A percentile compares a stretch with the other conserved stretches of the same genome.
Conservation (phyloP, 1,140 invertebrate genomes). For the Vanessa atalanta region DNA sequence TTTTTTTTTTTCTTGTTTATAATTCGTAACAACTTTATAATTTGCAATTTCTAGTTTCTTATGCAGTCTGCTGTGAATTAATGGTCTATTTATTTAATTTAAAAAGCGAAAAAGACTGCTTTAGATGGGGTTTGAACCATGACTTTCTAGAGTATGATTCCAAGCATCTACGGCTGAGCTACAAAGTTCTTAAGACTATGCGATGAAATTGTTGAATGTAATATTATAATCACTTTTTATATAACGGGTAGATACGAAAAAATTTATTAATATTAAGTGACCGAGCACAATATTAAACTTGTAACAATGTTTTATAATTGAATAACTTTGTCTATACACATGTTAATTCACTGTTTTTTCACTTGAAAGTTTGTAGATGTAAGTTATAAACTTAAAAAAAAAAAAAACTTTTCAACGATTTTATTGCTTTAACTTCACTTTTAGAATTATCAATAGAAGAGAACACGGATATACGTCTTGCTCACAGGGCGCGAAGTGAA, state of each 20-base stretch:
- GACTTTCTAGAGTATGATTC: constrained; percentile 1
- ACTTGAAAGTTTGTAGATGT: constrained; percentile 5
- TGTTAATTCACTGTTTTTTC: constrained; percentile 4
- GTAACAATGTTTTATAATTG: constrained; percentile 2
- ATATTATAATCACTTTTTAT: constrained; percentile 6
- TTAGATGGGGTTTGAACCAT: constrained; percentile 8
- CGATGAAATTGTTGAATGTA: background rate
- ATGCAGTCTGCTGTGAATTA: constrained; percentile 3
- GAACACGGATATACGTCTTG: constrained; percentile 5
- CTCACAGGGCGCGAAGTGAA: background rate
- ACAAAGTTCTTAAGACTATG: constrained; percentile 4
- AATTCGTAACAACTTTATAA: constrained; percentile 6
- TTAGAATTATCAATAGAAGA: constrained; percentile 3
- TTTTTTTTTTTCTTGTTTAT: background rate
- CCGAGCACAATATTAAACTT: constrained; percentile 5
- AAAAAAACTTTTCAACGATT: constrained; percentile 1
- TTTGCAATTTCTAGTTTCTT: constrained; percentile 3
- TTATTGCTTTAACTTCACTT: constrained; percentile 4
- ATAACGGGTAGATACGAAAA: background rate
- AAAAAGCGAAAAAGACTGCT: constrained; percentile 7
- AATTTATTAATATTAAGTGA: constrained; percentile 2
- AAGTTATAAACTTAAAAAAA: background rate
- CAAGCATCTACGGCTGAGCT: constrained; percentile 2
- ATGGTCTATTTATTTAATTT: constrained; percentile 1
- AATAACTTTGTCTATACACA: constrained; percentile 6